These are phyloP conservation scores for Leptinotarsa lineolata DNA, from an alignment of 1,140 invertebrate species.

Conservation along the genomic window DNA sequence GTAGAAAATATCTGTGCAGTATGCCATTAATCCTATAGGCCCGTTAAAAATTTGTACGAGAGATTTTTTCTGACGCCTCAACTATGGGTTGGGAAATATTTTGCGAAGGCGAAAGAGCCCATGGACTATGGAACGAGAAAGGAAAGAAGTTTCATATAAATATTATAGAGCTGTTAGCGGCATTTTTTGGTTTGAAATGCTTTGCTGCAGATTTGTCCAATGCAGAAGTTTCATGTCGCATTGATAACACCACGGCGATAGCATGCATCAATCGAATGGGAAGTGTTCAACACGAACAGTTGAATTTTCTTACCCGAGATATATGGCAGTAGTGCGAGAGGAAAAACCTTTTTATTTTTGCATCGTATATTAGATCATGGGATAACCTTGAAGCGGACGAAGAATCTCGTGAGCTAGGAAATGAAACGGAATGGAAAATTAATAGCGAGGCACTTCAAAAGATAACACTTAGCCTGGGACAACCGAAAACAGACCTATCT, in stretches of 20 bases:
- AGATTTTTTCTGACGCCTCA: too few species aligned
- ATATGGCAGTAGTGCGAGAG: constrained; percentile 42
- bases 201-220: constrained; percentile 12
- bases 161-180: neutral
- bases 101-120: too few species aligned
- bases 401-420: constrained; percentile 34
- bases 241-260: constrained; percentile 44
- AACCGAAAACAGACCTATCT: constrained; percentile 38
- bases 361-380: constrained; percentile 40
- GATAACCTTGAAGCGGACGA: constrained; percentile 41
- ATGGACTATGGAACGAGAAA: too few species aligned
- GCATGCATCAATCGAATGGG: constrained; percentile 44
- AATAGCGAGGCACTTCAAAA: neutral
- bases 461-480: constrained; percentile 22
- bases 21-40: too few species aligned
- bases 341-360: constrained; percentile 38
- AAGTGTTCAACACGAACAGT: constrained; percentile 31
- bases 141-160: too few species aligned
- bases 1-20: too few species aligned
- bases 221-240: constrained; percentile 34
- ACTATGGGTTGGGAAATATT: too few species aligned
- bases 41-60: too few species aligned
- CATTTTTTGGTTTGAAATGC: constrained; percentile 1
- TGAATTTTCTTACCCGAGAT: constrained; percentile 33
- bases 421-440: constrained; percentile 33